Conservation (phyloP, 2,797 vertebrate species). For the Myotis daubentonii region DNA sequence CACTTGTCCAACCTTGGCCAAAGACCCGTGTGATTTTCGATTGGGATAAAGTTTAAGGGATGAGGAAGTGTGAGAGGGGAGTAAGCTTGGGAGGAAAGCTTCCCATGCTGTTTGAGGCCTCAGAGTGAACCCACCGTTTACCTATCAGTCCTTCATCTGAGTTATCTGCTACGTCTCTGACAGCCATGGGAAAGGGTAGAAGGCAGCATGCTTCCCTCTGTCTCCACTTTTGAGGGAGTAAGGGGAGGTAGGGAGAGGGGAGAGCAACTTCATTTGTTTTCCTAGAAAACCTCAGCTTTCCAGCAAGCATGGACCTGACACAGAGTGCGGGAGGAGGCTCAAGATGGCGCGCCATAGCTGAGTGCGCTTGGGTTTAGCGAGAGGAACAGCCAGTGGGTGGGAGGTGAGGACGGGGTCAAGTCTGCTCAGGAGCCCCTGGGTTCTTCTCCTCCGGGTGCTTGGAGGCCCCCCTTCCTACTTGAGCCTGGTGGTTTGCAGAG, state of each 20-base stretch:
- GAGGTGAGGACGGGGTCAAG: neutral
- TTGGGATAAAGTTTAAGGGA: neutral
- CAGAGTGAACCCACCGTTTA: neutral
- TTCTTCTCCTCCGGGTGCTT: neutral
- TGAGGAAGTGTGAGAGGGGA: neutral
- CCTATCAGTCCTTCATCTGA: too few relatives aligned
- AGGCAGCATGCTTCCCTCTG: neutral
- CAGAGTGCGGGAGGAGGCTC: neutral
- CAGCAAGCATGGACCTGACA: neutral
- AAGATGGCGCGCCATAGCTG: neutral
- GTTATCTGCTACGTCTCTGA: neutral
- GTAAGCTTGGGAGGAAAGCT: neutral
- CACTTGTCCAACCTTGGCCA: neutral
- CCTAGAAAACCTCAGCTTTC: slow-evolving; percentile 43
- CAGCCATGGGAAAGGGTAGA: neutral
- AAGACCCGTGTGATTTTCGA: neutral
- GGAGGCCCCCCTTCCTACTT: neutral
- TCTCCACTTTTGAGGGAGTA: neutral
- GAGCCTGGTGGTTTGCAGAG: neutral
- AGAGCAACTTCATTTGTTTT: neutral
- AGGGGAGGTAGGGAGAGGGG: too few relatives aligned
- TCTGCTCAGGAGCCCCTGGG: too few relatives aligned
- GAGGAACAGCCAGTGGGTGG: neutral
- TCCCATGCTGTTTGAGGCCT: neutral
- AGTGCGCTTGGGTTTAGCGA: neutral